A percentile compares a stretch with the other conserved stretches of the same genome.
These are phyloP conservation scores for Trichopria drosophilae DNA, from an alignment of 2,888 invertebrate species.

Conservation along the genomic window DNA sequence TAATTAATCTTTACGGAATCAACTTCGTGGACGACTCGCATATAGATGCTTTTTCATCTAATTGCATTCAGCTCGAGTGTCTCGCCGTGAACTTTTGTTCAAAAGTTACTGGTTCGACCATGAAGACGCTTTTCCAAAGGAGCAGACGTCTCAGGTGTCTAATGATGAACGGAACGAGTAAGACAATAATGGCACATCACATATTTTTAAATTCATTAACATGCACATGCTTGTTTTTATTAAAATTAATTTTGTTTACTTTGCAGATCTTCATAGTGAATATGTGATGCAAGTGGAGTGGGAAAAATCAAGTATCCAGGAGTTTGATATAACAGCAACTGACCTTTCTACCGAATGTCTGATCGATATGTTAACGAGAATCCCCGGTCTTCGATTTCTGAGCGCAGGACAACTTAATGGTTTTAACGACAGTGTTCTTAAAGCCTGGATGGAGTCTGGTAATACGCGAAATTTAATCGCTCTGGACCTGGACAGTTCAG, in stretches of 20 bases:
- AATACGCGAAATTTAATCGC: conserved; percentile 76
- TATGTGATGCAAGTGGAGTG: conserved; percentile 95
- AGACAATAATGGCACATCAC: conserved; percentile 36
- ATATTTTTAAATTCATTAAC: not conserved
- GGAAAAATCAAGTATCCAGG: conserved; percentile 93
- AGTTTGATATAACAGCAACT: conserved; percentile 95
- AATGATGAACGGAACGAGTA: conserved; percentile 96
- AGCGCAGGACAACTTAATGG: conserved; percentile 97
- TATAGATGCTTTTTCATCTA: conserved; percentile 95
- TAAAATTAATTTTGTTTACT: not conserved
- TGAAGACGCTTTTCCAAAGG: conserved; percentile 91
- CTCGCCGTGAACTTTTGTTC: conserved; percentile 96
- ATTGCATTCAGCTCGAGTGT: conserved; percentile 96
- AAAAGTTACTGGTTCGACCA: conserved; percentile 93
- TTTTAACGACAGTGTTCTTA: conserved; percentile 92
- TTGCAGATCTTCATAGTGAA: conserved; percentile 83
- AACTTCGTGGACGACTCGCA: conserved; percentile 98
- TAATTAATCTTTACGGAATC: conserved; percentile 98
- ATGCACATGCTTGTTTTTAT: not conserved
- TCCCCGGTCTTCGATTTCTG: conserved; percentile 83
- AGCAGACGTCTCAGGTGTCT: conserved; percentile 90
- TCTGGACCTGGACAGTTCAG: conserved; percentile 91
- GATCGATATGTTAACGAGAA: conserved; percentile 85
- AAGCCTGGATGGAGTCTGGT: conserved; percentile 88
- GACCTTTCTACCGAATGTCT: conserved; percentile 93